Base-by-base conservation (phyloP, 1,140 invertebrate species). In the Diabrotica undecimpunctata region DNA sequence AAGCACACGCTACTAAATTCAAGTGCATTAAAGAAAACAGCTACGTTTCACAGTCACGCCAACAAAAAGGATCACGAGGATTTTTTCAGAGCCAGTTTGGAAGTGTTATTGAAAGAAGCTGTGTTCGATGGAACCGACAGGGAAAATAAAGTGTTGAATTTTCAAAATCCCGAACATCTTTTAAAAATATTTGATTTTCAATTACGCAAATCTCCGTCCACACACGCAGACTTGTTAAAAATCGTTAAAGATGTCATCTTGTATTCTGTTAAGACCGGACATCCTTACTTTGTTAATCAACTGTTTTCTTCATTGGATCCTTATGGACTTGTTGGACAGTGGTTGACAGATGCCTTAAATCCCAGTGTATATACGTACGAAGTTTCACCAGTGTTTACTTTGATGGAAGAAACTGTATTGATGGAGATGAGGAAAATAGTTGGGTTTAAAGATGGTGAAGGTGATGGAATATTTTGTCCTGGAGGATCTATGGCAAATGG, bases 401-500 rank as follows among this genome's bases (percentile, higher is more conserved):
- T 95, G 0, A 93, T 95, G 90, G 93, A 96, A 71, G 90, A 93
- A 67, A 83, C 86, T 9, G 87, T 95, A 0, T 78, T 95, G 39
- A 74, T 78, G 2, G 89, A 93, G 73, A 97, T 98, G 95, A 84
- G 93, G 50, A 81, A 81, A 12, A 87, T 94, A 13, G 86, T 98
- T 41, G 96, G 96, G 0, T 98, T 91, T 84, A 79, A 84, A 5
- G 80, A 86, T 9, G 91, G 89, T 0, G 81, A 86, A 53, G 86
- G 86, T 3, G 93, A 94, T 79, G 96, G 94, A 0, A 94, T 98
- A 54, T 97, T 98, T 79, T 93, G 92, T 74, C 96, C 96, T 8
- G 96, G 96, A 38, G 96, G 96, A 0, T 96, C 95, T 0, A 91
- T 98, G 69, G 91, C 95, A 4, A 98, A 98, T 77, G 90, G 96